Evolutionary conservation across 2,797 vertebrate species (phyloP).

Genomic region (Eulemur mongoz): DNA sequence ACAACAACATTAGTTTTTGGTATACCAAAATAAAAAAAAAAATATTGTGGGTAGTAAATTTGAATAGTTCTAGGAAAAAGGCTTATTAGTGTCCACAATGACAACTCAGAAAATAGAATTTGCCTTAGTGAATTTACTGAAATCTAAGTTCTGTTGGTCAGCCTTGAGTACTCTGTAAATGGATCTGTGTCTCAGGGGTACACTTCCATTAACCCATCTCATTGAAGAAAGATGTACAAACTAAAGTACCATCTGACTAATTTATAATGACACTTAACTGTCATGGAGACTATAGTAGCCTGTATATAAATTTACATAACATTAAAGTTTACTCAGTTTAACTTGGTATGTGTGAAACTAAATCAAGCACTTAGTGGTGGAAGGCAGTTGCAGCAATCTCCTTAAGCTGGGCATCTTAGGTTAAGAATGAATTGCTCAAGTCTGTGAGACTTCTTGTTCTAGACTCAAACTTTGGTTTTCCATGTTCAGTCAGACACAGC

Average conservation of each 20-base stretch:
- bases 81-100: neutral
- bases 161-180: neutral
- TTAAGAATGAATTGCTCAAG: neutral
- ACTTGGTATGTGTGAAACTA: neutral
- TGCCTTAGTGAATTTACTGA: neutral
- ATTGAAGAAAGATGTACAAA: neutral
- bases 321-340: slow-evolving; percentile 20
- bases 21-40: neutral
- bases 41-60: neutral
- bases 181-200: neutral
- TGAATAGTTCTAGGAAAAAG: neutral
- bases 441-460: too few species aligned
- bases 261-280: neutral
- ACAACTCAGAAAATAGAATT: neutral
- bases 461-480: too few species aligned
- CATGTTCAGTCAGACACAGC: too few species aligned
- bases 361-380: neutral
- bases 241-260: neutral
- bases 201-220: neutral
- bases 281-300: neutral
- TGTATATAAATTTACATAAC: neutral
- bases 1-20: neutral
- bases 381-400: neutral
- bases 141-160: slow-evolving; percentile 10
- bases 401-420: neutral